Base-by-base conservation (phyloP, 2,888 invertebrate species). In the Drosophila flavopinicola region DNA sequence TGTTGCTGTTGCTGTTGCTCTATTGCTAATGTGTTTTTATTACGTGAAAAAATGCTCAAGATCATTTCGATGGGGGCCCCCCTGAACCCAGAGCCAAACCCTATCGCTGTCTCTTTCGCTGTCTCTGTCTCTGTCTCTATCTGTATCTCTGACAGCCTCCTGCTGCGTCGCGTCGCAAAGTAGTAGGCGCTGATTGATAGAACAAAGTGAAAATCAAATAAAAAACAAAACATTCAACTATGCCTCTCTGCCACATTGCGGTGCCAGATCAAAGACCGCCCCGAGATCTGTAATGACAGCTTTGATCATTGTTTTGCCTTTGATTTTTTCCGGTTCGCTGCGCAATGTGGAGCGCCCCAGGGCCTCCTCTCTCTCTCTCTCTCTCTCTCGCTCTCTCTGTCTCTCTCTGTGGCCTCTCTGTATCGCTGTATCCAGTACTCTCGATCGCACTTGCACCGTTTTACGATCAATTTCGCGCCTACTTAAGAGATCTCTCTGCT, bases 121-220 rank as follows among this genome's bases (percentile, higher is more conserved):
- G n/a, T n/a, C n/a, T 11, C n/a, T n/a, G n/a, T n/a, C n/a, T n/a
- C n/a, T n/a, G n/a, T n/a, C n/a, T n/a, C n/a, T n/a, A n/a, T n/a
- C n/a, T n/a, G n/a, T n/a, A n/a, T n/a, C 51, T 13, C 64, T 63
- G 64, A 63, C 72, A 66, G 58, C 51, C 75, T 66, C 75, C 75
- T 61, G 58, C 66, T 78, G 74, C 33, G 65, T 45, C 42, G 42
- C 78, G 85, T 80, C 78, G 83, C 83, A 68, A 66, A 78, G 83
- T 82, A 84, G 87, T 72, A 85, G 86, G 78, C 66, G 86, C 82
- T 84, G 83, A 84, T 87, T 87, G 83, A 84, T 87, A 83, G 86
- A 87, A 84, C 83, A 84, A 84, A 84, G 83, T 85, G 84, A 87
- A 84, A 85, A 84, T 84, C 87, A 84, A 84, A 84, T 87, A 87